Evolutionary conservation across 2,797 vertebrate genomes (phyloP), one percentile per base, ranked within the genome.

Genomic region (Galaxias olidus): DNA sequence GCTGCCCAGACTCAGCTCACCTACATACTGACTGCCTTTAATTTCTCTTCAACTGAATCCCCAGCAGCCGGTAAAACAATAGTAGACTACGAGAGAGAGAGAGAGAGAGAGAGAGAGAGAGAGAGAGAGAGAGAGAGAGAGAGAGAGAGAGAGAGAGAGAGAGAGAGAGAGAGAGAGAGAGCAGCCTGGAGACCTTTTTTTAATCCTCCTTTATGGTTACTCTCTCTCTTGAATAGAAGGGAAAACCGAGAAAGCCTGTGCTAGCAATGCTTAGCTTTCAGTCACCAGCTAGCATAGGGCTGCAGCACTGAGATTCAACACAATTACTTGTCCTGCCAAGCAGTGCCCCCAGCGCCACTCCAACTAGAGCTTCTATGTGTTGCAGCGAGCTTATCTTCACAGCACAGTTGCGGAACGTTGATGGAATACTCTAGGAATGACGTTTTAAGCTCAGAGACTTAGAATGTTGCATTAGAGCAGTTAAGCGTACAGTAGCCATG

Each of bases 11-110:
- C 76, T 54, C 73, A 8, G 46, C 72, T 84, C 79, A 64, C 72
- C 61, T 52, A 41, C 68, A 74, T 76, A 66, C 42, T 77, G 73
- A 17, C 63, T 57, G 64, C 75, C 77, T 84, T 41, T 30, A 40
- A 49, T 55, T 68, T 66, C 57, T 50, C 63, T 40, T 51, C 41
- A 4, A 53, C 66, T 63, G 63, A 78, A 70, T 72, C 61, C 42
- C 49, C 15, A 9, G 41, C 51, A 69, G 69, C 73, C 46, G 15
- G 52, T 19, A 8, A 52, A 46, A 13, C n/a, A 40, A 41, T 30
- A 30, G 30, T n/a, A 30, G 30, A 30, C 3, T 3, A 6, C 30
- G 30, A 30, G 30, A 30, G 30, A 2, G 30, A 30, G 30, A 30
- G 30, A 2, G 30, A 30, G 30, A 30, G 30, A 30, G 30, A 30